Conservation (phyloP, 2,113 vertebrate genomes). For the Rhea pennata region DNA sequence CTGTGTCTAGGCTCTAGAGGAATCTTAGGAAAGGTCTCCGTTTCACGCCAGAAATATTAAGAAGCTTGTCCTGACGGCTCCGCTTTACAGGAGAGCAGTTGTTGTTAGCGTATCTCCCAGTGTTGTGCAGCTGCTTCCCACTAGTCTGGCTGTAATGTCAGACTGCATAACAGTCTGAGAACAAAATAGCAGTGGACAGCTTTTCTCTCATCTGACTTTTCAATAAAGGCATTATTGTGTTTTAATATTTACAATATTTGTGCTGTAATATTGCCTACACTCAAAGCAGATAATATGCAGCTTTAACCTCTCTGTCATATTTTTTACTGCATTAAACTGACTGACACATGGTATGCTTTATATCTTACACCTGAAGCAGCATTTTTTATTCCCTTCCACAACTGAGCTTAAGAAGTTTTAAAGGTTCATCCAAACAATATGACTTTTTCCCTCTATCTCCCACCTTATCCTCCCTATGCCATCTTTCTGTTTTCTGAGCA, state of each 20-base stretch:
- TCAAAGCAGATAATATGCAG: neutral
- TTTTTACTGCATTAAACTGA: neutral
- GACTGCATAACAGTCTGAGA: neutral
- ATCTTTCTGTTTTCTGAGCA: neutral
- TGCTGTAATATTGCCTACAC: neutral
- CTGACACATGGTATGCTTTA: neutral
- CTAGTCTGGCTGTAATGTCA: conserved; percentile 2
- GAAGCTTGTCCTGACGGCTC: neutral
- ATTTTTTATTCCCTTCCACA: neutral
- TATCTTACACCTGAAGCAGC: neutral
- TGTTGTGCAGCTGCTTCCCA: neutral
- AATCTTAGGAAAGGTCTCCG: neutral
- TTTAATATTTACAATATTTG: conserved; percentile 34
- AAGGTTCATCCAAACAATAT: neutral
- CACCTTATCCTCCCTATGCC: neutral
- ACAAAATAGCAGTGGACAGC: neutral
- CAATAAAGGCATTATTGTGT: neutral
- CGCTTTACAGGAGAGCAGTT: neutral
- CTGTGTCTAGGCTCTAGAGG: neutral
- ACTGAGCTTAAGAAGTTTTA: neutral
- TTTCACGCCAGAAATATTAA: conserved; percentile 7
- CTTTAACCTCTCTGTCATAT: neutral
- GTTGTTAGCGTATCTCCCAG: neutral
- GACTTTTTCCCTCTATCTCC: neutral
- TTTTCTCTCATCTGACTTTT: neutral